phyloP scores from a whole-genome alignment of 2,113 vertebrate genomes.

The Geococcyx californianus region DNA sequence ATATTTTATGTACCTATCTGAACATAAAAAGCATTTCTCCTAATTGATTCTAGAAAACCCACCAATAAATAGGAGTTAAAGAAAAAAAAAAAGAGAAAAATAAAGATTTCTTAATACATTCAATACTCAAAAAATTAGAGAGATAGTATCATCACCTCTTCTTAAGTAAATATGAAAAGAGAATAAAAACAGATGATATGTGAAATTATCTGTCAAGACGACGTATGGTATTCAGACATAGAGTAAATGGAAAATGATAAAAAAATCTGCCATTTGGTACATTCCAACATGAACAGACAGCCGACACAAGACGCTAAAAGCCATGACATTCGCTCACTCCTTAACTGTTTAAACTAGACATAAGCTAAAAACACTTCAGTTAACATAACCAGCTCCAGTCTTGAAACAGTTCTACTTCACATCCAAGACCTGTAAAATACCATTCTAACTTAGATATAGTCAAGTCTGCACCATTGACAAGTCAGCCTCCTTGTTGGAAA shows the following conservation, averaged over 20 bases:
- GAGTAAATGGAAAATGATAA: background rate
- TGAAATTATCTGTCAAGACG: background rate
- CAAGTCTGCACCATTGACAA: background rate
- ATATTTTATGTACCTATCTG: background rate
- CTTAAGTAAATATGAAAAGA: background rate
- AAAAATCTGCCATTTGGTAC: background rate
- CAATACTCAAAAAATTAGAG: background rate
- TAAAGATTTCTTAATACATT: background rate
- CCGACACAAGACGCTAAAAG: background rate
- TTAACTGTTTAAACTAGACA: background rate
- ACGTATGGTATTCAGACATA: background rate
- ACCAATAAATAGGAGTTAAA: background rate
- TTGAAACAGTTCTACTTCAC: background rate
- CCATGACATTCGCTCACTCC: background rate
- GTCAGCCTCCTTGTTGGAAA: background rate
- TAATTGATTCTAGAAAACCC: background rate
- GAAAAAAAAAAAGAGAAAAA: background rate
- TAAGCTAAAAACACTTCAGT: background rate
- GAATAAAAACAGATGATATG: background rate
- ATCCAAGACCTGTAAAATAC: background rate
- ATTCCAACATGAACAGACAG: background rate
- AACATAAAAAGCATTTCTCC: background rate
- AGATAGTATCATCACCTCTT: background rate
- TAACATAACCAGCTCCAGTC: background rate
- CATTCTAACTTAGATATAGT: background rate